Percentiles rank a stretch among this genome's conserved stretches.
These are phyloP conservation scores for Eurypyga helias DNA, from an alignment of 2,113 vertebrate species.

Conservation along the genomic window DNA sequence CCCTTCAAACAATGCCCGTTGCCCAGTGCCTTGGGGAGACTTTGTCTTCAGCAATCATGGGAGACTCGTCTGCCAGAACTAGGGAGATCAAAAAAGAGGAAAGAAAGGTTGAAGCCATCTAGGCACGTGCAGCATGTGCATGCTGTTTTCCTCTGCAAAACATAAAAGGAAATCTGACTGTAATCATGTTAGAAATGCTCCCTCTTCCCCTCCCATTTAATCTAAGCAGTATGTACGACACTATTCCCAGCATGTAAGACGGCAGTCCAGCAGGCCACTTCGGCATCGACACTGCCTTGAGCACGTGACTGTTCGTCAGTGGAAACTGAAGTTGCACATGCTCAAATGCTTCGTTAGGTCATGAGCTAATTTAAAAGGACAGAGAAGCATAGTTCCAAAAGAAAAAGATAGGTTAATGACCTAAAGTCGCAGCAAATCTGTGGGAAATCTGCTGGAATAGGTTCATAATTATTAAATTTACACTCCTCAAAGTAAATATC, in stretches of 20 bases:
- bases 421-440: background rate
- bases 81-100: background rate
- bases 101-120: background rate
- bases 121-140: constrained; percentile 14
- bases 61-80: background rate
- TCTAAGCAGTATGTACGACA: background rate
- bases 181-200: constrained; percentile 57
- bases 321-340: background rate
- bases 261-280: background rate
- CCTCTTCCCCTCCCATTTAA: background rate
- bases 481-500: background rate
- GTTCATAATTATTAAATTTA: background rate
- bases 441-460: background rate
- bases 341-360: background rate
- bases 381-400: background rate
- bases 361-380: constrained; percentile 18
- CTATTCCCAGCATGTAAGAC: background rate
- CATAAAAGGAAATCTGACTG: constrained; percentile 37
- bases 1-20: background rate
- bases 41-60: background rate
- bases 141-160: constrained; percentile 29
- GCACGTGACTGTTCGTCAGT: background rate
- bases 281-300: background rate
- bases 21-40: background rate
- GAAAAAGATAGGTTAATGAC: constrained; percentile 20